A percentile compares a stretch with the other conserved stretches of the same genome.
phyloP scores from a whole-genome alignment of 2,113 vertebrate genomes.

The Chrysochloris asiatica region DNA sequence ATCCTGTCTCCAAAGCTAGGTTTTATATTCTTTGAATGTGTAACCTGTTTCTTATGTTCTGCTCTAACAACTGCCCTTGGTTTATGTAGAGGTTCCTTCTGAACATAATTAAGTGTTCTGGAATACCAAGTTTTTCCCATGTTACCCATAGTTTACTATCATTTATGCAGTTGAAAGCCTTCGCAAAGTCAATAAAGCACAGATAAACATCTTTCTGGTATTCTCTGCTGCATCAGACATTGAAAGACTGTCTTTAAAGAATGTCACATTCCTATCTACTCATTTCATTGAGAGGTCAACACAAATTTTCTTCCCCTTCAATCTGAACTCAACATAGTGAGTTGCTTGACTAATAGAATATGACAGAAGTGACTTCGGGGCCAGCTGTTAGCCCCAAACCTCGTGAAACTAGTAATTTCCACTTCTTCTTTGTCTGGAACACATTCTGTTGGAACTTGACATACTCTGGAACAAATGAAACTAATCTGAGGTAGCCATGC shows the following conservation, averaged over 20 bases:
- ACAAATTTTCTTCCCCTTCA: background rate
- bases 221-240: background rate
- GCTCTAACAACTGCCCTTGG: no score
- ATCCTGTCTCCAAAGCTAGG: background rate
- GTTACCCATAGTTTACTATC: no score
- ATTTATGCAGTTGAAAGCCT: no score
- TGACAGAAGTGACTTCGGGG: background rate
- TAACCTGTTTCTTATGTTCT: background rate
- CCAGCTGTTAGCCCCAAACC: background rate
- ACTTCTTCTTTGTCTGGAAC: background rate
- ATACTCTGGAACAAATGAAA: background rate
- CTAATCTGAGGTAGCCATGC: background rate
- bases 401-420: background rate
- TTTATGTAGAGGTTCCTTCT: no score
- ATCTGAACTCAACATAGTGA: background rate
- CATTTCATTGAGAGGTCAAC: background rate
- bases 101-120: no score
- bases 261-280: background rate
- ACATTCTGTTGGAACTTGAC: background rate
- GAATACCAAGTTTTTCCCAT: no score
- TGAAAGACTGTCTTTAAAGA: background rate
- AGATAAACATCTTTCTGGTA: background rate
- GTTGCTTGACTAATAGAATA: background rate
- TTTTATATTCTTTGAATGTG: background rate
- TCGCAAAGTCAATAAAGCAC: no score